Base-by-base conservation (phyloP, 2,113 vertebrate genomes). In the Podocnemis expansa region DNA sequence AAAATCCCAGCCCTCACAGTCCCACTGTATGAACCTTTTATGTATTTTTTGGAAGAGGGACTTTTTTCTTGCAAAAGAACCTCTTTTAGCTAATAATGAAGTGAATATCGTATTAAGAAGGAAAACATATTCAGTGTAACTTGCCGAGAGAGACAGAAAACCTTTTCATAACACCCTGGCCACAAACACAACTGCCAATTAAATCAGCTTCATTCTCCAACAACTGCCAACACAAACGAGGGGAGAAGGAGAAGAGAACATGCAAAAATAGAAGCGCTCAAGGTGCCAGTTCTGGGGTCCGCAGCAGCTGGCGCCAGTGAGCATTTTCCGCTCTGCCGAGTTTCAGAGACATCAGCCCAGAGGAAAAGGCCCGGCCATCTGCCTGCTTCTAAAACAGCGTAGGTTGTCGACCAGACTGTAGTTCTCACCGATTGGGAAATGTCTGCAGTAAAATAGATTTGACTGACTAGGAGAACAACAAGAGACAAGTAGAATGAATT, bases 221-320 rank as follows among this genome's bases (percentile, higher is more conserved):
- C 89, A 4, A 1, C 82, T 98, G 98, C 98, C 98, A 98, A 98
- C 96, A 98, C 94, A 98, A 98, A 98, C 91, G 91, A 93, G 91
- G 95, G 96, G 96, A 93, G 82, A 78, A 76, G 91, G 95, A 82
- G 79, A 96, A 83, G 0, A 0, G 54, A 84, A 85, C 38, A 49
- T 29, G 58, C 41, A 76, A 91, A 80, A 58, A 75, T 67, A 84
- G 82, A n/a, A 52, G 82, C 0, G 1, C 0, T 0, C 5, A 80
- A 25, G 2, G 41, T 86, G 97, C 97, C 96, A 75, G 0, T 41
- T 89, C 38, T 24, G 85, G 91, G 86, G 87, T 95, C 1, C 0
- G 54, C 78, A 1, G 3, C 0, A 21, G 86, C 96, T 91, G 91
- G 94, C 41, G 49, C 95, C 94, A 82, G 82, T 0, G 4, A 14